phyloP scores from a whole-genome alignment of 23 tunicate genomes.

The Clavelina lepadiformis region DNA sequence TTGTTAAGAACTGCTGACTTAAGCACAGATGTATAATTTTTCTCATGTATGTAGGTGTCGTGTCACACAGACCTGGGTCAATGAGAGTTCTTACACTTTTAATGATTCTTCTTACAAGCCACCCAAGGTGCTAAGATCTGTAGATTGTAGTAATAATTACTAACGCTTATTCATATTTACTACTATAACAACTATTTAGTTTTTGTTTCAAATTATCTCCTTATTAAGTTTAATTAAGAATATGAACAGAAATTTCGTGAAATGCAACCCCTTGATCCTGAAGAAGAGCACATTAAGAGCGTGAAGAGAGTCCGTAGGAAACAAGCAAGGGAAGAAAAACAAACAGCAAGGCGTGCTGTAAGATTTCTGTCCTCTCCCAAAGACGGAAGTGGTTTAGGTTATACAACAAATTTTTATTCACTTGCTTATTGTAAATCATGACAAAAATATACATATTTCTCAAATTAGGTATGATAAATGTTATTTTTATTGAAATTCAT shows the following conservation, averaged over 20 bases:
- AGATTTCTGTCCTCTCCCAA: constrained; percentile 53
- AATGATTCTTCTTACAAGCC: constrained; percentile 63
- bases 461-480: too few species aligned
- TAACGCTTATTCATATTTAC: too few species aligned
- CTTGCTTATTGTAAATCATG: neutral
- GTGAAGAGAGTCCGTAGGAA: constrained; percentile 39
- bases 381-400: constrained; percentile 6
- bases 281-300: constrained; percentile 35
- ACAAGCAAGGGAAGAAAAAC: constrained; percentile 21
- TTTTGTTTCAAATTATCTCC: too few species aligned
- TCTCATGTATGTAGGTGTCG: constrained; percentile 41
- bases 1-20: neutral
- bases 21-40: neutral
- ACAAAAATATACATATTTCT: neutral
- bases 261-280: constrained; percentile 72
- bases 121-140: constrained; percentile 81
- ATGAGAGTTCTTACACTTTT: constrained; percentile 47
- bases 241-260: constrained; percentile 76
- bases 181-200: too few species aligned
- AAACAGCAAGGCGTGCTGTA: constrained; percentile 27
- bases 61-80: constrained; percentile 47
- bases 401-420: too few species aligned
- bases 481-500: neutral
- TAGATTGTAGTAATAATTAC: too few species aligned
- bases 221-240: too few species aligned